Conservation (phyloP, 1,140 invertebrate genomes). For the Trypoxylus dichotomus region DNA sequence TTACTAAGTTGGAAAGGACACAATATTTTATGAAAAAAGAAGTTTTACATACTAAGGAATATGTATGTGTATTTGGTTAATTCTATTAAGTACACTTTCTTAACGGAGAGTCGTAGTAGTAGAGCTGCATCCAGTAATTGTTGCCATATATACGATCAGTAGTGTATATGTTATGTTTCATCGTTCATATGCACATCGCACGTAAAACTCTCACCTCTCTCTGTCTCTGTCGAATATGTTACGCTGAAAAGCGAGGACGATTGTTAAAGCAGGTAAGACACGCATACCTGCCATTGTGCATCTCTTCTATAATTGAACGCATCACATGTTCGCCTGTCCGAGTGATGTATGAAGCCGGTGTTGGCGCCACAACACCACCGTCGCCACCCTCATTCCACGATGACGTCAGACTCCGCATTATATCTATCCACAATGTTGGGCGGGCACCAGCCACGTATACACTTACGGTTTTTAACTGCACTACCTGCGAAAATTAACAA, state of each 20-base stretch:
- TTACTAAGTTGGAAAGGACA: too few relatives aligned
- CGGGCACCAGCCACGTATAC: not conserved
- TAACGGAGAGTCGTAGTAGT: too few relatives aligned
- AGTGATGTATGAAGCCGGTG: constrained; percentile 28
- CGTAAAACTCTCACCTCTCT: not conserved
- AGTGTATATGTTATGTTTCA: not conserved
- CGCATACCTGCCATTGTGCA: constrained; percentile 29
- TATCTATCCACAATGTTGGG: not conserved
- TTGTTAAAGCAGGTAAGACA: constrained; percentile 30
- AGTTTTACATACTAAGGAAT: too few relatives aligned
- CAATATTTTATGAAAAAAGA: too few relatives aligned
- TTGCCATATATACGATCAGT: not conserved
- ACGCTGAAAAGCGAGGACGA: constrained; percentile 6
- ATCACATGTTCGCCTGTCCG: constrained; percentile 32
- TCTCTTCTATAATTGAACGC: constrained; percentile 29
- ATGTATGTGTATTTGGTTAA: too few relatives aligned
- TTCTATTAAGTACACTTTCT: too few relatives aligned
- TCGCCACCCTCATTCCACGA: constrained; percentile 14
- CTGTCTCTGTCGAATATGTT: not conserved
- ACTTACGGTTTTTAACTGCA: not conserved
- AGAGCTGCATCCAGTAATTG: too few relatives aligned
- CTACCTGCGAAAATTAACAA: constrained; percentile 22
- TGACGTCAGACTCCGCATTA: constrained; percentile 10
- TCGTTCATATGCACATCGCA: not conserved
- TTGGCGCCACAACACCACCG: constrained; percentile 31